phyloP scores from a whole-genome alignment of 2,113 vertebrate genomes.

The Zootoca vivipara region DNA sequence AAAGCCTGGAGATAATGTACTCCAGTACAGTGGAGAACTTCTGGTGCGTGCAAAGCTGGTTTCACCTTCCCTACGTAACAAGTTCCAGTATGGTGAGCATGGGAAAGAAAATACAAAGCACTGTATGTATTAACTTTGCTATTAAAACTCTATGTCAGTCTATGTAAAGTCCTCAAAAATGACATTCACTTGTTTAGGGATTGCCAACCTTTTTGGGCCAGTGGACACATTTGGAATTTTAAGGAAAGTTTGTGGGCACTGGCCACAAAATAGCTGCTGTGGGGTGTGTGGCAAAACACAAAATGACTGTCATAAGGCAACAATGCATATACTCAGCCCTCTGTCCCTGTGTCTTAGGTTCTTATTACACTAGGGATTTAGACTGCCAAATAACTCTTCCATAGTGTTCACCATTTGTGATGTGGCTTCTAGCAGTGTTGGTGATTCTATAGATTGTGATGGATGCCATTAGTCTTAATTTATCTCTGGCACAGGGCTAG shows the following conservation, averaged over 20 bases:
- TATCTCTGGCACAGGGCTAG: not conserved
- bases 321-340: too few species aligned
- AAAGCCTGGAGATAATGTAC: conserved; percentile 49
- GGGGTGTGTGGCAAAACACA: too few species aligned
- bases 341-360: not conserved
- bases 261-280: too few species aligned
- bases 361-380: not conserved
- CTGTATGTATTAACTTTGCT: not conserved
- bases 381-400: not conserved
- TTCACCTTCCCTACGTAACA: conserved; percentile 44
- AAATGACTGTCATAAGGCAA: too few species aligned
- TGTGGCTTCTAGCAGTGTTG: not conserved
- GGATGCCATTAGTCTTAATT: not conserved
- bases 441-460: not conserved
- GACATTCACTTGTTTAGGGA: not conserved
- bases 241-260: too few species aligned
- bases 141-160: not conserved
- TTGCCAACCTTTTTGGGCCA: too few species aligned
- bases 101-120: conserved; percentile 60
- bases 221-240: too few species aligned
- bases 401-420: not conserved
- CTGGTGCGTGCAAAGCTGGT: conserved; percentile 67
- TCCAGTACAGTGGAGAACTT: conserved; percentile 62
- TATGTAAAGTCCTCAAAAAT: not conserved
- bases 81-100: conserved; percentile 27